Evolutionary conservation across 2,797 vertebrate species (phyloP).

Genomic region (Oreonectes daqikongensis): DNA sequence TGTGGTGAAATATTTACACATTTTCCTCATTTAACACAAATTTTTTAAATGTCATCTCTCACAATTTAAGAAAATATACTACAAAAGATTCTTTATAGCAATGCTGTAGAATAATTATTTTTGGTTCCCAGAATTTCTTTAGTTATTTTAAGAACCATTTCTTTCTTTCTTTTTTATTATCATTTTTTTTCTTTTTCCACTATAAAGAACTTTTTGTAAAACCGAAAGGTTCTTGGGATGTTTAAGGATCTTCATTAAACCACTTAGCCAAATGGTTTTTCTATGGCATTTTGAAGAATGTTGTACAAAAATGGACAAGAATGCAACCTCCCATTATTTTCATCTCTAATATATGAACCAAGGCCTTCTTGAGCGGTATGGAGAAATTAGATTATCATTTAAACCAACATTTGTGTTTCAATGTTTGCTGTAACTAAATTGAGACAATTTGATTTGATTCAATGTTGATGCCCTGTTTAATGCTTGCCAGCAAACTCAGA

Average conservation of each 20-base stretch:
- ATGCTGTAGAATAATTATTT: too few relatives aligned
- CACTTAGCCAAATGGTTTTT: too few relatives aligned
- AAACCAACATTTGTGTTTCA: constrained; percentile 72
- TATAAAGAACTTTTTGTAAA: too few relatives aligned
- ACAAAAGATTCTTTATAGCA: too few relatives aligned
- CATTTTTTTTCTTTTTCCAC: too few relatives aligned
- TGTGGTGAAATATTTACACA: background rate
- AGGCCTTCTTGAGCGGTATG: constrained; percentile 59
- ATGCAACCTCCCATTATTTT: constrained; percentile 23
- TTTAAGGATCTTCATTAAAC: too few relatives aligned
- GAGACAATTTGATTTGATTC: constrained; percentile 49
- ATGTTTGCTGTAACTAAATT: constrained; percentile 64
- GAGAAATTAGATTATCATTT: constrained; percentile 68
- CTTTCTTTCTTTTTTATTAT: too few relatives aligned
- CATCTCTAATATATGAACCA: constrained; percentile 15
- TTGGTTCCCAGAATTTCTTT: too few relatives aligned
- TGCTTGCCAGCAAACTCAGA: constrained; percentile 33
- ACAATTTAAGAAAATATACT: background rate
- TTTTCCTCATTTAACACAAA: background rate
- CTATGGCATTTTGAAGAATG: background rate
- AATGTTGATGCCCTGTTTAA: constrained; percentile 42
- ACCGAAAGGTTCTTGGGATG: too few relatives aligned
- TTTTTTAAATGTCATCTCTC: background rate
- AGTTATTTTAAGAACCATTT: too few relatives aligned
- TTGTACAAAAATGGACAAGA: constrained; percentile 27